phyloP scores from a whole-genome alignment of 2,113 vertebrate species.

The Morone chrysops region DNA sequence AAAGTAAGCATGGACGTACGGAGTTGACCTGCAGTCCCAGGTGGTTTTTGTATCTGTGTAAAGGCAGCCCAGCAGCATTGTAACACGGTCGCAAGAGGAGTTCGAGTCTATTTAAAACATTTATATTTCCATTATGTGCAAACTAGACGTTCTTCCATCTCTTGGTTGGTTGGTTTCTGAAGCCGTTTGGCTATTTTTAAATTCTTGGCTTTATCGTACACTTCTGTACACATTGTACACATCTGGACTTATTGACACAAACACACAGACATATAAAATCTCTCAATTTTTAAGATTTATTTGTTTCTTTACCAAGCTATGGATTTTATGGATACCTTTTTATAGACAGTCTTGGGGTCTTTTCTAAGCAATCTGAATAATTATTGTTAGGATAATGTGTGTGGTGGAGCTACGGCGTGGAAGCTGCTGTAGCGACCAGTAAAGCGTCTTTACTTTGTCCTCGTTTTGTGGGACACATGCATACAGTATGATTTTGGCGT shows the following conservation, averaged over 20 bases:
- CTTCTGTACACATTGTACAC: neutral
- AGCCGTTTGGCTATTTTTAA: neutral
- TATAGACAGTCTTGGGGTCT: neutral
- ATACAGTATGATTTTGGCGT: neutral
- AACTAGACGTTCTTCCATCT: neutral
- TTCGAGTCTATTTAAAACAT: neutral
- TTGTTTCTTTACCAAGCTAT: conserved; percentile 16
- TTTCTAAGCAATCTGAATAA: conserved; percentile 38
- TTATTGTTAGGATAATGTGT: conserved; percentile 24
- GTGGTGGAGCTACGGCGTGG: conserved; percentile 18
- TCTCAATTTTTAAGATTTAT: conserved; percentile 32
- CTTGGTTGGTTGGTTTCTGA: neutral
- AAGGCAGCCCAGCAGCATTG: neutral
- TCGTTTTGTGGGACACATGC: conserved; percentile 22
- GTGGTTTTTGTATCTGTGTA: conserved; percentile 30
- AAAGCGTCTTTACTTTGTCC: conserved; percentile 40
- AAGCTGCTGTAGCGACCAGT: neutral
- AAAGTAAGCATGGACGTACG: neutral
- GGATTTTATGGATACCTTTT: conserved; percentile 65
- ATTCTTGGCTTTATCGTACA: conserved; percentile 1
- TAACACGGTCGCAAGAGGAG: neutral
- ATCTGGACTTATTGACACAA: neutral
- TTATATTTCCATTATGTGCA: neutral
- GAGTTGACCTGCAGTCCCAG: too few relatives aligned
- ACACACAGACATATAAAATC: neutral